A percentile compares a stretch with the other conserved stretches of the same genome.
phyloP scores from a whole-genome alignment of 2,113 vertebrate genomes.

The Stictonetta naevosa region DNA sequence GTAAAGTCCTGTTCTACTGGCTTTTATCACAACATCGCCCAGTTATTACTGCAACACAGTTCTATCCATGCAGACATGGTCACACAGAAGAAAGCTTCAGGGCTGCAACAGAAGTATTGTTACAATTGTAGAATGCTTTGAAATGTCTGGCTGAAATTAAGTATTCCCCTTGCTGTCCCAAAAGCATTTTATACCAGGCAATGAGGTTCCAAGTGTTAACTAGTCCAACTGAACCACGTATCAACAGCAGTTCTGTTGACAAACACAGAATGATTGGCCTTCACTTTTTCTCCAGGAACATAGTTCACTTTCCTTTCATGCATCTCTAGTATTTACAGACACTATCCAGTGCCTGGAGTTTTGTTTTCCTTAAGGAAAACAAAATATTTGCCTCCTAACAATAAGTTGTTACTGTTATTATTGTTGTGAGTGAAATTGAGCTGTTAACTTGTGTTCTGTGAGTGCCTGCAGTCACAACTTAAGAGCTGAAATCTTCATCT shows the following conservation, averaged over 20 bases:
- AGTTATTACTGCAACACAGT: neutral
- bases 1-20: neutral
- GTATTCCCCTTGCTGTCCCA: neutral
- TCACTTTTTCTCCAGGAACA: neutral
- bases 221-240: neutral
- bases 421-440: too few relatives aligned
- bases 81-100: neutral
- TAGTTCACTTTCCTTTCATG: neutral
- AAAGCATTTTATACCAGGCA: neutral
- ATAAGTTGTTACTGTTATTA: too few relatives aligned
- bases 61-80: neutral
- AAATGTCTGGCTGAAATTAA: neutral
- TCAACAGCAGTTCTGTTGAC: neutral
- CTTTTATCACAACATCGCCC: neutral
- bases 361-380: neutral
- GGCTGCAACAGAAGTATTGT: neutral
- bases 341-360: neutral
- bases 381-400: too few relatives aligned
- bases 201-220: neutral
- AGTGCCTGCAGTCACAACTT: neutral
- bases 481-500: neutral
- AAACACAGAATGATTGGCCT: neutral
- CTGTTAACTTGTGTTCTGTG: too few relatives aligned
- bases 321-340: neutral
- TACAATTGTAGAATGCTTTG: neutral